These are phyloP conservation scores for Oostethus manadensis DNA, from an alignment of 2,113 vertebrate genomes.

Conservation along the genomic window DNA sequence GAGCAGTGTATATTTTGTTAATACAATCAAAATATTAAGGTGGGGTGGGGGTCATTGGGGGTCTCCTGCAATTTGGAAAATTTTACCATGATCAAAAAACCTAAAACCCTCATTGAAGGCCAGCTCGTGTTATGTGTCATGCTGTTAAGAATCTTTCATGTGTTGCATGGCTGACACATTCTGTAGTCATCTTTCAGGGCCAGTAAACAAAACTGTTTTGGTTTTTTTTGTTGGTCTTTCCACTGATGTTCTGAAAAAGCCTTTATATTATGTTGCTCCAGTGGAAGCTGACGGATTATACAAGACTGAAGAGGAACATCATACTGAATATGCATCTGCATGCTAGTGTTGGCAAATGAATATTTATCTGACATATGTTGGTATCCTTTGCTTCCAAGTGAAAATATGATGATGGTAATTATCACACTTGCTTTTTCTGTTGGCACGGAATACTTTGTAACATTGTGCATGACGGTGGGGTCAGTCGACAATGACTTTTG, in stretches of 20 bases:
- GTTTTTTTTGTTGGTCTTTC: constrained; percentile 1
- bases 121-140: constrained; percentile 21
- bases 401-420: no score
- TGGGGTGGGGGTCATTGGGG: no score
- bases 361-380: no score
- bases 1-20: no score
- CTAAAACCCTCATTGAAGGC: constrained; percentile 2
- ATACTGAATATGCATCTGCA: constrained; percentile 1
- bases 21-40: no score
- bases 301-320: constrained; percentile 5
- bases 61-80: neutral
- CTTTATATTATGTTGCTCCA: constrained; percentile 16
- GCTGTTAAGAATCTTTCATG: constrained; percentile 46
- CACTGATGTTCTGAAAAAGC: constrained; percentile 11
- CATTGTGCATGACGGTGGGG: no score
- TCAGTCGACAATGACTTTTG: no score
- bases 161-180: constrained; percentile 38
- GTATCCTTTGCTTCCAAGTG: no score
- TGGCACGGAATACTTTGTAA: no score
- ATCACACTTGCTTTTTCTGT: no score
- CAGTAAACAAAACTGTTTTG: constrained; percentile 23
- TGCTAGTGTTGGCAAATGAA: neutral
- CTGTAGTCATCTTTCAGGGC: constrained; percentile 27
- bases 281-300: neutral
- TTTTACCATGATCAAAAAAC: neutral